A percentile compares a stretch with the other conserved stretches of the same genome.
These are phyloP conservation scores for Tauraco erythrolophus DNA, from an alignment of 2,113 vertebrate species.

Conservation along the genomic window DNA sequence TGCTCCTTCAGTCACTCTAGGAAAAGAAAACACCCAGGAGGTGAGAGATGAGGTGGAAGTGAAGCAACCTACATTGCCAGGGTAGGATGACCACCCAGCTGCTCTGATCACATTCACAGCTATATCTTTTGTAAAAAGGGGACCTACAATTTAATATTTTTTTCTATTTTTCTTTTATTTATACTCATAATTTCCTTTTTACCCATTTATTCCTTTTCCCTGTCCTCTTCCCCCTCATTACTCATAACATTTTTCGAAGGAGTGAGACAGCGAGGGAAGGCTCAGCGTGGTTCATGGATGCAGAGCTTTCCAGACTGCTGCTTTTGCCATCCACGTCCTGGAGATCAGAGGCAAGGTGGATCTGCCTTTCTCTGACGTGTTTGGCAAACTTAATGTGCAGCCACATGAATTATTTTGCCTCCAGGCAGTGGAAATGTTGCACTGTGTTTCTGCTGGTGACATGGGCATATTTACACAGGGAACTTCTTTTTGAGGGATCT, in stretches of 20 bases:
- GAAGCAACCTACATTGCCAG: neutral
- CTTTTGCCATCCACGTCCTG: neutral
- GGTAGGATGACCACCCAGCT: neutral
- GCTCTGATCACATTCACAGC: neutral
- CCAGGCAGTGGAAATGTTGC: neutral
- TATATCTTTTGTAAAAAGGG: neutral
- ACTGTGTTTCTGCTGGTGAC: neutral
- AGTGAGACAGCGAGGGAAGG: neutral
- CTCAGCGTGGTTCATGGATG: neutral
- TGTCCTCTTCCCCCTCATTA: neutral
- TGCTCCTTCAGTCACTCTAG: neutral
- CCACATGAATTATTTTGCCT: conserved; percentile 36
- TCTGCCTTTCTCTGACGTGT: conserved; percentile 23
- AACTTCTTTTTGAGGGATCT: neutral
- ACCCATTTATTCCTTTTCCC: neutral
- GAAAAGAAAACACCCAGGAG: neutral
- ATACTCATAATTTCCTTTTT: neutral
- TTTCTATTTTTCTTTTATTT: neutral
- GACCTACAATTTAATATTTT: too few species aligned
- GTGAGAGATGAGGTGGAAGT: neutral
- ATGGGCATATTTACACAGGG: neutral
- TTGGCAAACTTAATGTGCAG: conserved; percentile 25
- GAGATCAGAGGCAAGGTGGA: conserved; percentile 6
- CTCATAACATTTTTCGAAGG: neutral
- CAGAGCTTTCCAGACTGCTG: conserved; percentile 17